Base-by-base conservation (phyloP, 2,113 vertebrate genomes). In the Chaetorhynchus papuensis region DNA sequence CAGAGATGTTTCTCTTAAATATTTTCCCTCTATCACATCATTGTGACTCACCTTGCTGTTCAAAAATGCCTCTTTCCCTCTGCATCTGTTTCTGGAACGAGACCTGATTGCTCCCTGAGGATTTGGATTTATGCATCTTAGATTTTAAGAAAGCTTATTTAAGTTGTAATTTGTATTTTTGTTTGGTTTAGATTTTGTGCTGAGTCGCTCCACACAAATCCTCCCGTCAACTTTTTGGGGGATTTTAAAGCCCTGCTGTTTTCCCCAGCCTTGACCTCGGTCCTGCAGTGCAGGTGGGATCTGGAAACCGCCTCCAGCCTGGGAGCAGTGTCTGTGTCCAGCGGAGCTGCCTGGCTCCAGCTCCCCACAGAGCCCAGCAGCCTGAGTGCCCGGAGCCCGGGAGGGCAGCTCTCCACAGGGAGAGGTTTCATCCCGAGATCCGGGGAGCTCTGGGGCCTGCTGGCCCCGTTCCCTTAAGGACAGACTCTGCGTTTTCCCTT, bases 391-490 rank as follows among this genome's bases (percentile, higher is more conserved):
- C 56, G 4, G 57, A 9, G 69, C 53, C 60, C 1, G 0, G 64
- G 8, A 33, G 41, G 1, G n/a, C 78, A 31, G 37, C 79, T 65
- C 70, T 61, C 47, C 49, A 0, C 70, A 6, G 52, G 57, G 61
- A 75, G 39, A 61, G 57, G 2, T 3, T 52, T 10, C 41, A 26
- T 47, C 72, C 60, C 11, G 28, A 50, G 71, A 30, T 26, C 52
- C 4, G 0, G 80, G 56, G n/a, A 78, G 59, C 74, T 22, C 49
- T 10, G 8, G n/a, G n/a, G 31, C 24, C 45, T 1, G 4, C 87
- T 65, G 4, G 57, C 64, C 30, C 20, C 3, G 0, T 7, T 60
- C 37, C 35, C 45, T 2, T 2, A 9, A 23, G 64, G n/a, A 41
- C 65, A 68, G 49, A 2, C 49, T 23, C 39, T 9, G 37, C 9